Evolutionary conservation across 1,140 invertebrate species (phyloP), one percentile per base, ranked within the genome.

Genomic region (Diprion similis): DNA sequence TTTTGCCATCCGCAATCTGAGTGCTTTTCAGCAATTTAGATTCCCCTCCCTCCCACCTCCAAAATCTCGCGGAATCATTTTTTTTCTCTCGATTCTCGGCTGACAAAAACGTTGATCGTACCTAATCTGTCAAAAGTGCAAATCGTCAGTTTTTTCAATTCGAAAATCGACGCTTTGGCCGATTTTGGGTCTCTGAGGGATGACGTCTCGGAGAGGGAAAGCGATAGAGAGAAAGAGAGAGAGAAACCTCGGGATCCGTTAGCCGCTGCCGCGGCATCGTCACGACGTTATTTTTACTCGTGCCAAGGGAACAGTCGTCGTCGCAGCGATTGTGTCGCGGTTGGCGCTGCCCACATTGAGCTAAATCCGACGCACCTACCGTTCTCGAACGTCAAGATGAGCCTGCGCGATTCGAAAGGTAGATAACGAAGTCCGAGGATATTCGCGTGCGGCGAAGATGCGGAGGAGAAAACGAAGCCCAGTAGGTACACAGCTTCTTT

Each of bases 271-370:
- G 24, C 24, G 24, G 24, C 24, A 6, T 37, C 6, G 24, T 4
- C 1, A 6, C 24, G 24, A 37, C n/a, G 67, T 17, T 68, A 45
- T 68, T 68, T n/a, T 17, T 70, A 46, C 69, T 18, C 67, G 11
- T 17, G 8, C 67, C 67, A 15, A 68, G 67, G 45, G 67, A 68
- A 68, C 67, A 24, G 19, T 46, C 67, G 19, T 68, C 19, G 67
- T 46, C 46, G 2, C 69, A 46, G 8, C 46, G 15, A 51, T 70
- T 46, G 48, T 51, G 69, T 18, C 69, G 17, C 48, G 10, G 46
- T 70, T 46, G 51, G 51, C 51, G 11, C 51, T 59, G 51, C 51
- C 51, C 51, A 11, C 51, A 59, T 59, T 59, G 51, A 59, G 51
- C 51, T 59, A 59, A 59, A 59, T 59, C 51, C 51, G 51, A 59